Evolutionary conservation across 2,797 vertebrate genomes (phyloP), one percentile per base, ranked within the genome.

Genomic region (Kryptopterus vitreolus): DNA sequence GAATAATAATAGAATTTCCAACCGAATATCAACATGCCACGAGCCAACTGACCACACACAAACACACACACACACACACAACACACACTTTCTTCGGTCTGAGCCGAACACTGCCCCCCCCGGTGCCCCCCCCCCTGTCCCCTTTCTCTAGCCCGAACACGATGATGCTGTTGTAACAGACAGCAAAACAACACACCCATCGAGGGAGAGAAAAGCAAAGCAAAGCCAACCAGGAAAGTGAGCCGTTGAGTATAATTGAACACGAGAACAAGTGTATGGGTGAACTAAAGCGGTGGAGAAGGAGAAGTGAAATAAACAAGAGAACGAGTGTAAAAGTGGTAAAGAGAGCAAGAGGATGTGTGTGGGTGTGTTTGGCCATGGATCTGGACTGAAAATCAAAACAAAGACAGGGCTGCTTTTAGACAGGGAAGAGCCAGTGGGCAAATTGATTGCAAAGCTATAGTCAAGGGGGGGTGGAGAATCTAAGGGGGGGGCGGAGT

Each of bases 1-100:
- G 53, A 29, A 18, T 43, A 74, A 74, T 74, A 43, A 74, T 74
- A 58, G 53, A 43, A 43, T 43, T 73, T 73, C 53, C 71, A 58
- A 57, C 33, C 8, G 71, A 73, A 24, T 57, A 38, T 58, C 22
- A 38, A 73, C 33, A 38, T 57, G 70, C 57, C 71, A 43, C 15
- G 12, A 58, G 52, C 53, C 53, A 58, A 38, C 33, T 58, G 71
- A 58, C 71, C 71, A 43, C 70, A 38, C 29, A n/a, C 20, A 35
- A 18, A 55, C 50, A 55, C 5, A 35, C 50, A 50, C 15, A 68
- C 65, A 68, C 50, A 53, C 46, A 31, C 24, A 70, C 65, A 71
- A n/a, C n/a, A n/a, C n/a, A 43, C 38, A 43, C 38, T 43, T 43
- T 43, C 38, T 43, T 43, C n/a, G n/a, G n/a, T n/a, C n/a, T n/a